These are phyloP conservation scores for Drosophila birchii DNA, from an alignment of 2,888 invertebrate species.

Conservation along the genomic window DNA sequence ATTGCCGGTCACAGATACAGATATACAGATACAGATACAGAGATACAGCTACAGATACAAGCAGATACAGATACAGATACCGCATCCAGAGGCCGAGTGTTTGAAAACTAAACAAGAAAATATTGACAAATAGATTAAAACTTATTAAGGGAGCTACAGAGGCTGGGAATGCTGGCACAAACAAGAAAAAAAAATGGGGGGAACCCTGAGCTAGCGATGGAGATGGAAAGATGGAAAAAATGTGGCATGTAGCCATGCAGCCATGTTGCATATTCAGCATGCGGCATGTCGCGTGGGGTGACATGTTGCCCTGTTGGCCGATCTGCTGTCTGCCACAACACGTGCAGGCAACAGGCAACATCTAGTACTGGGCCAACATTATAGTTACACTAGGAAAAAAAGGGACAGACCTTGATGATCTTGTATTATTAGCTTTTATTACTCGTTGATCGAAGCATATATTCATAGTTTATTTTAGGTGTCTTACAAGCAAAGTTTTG, in stretches of 20 bases:
- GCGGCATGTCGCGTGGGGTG: slow-evolving; percentile 75
- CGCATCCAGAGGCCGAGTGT: slow-evolving; percentile 51
- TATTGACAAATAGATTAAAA: slow-evolving; percentile 81
- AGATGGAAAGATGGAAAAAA: slow-evolving; percentile 5
- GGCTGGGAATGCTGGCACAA: slow-evolving; percentile 36
- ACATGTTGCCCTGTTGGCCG: slow-evolving; percentile 67
- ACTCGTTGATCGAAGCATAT: too few species aligned
- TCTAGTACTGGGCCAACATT: slow-evolving; percentile 2
- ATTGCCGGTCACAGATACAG: slow-evolving; percentile 17
- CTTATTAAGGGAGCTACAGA: slow-evolving; percentile 65
- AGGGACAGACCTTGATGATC: neutral
- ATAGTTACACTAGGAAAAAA: neutral
- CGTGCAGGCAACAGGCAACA: slow-evolving; percentile 51
- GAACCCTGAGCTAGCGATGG: neutral
- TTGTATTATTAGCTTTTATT: too few species aligned
- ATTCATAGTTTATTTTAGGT: too few species aligned
- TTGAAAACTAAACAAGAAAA: slow-evolving; percentile 76
- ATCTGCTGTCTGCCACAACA: slow-evolving; percentile 48
- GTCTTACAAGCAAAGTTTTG: too few species aligned
- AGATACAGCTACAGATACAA: slow-evolving; percentile 13
- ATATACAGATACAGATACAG: slow-evolving; percentile 18
- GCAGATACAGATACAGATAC: slow-evolving; percentile 30
- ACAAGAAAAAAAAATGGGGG: slow-evolving; percentile 12
- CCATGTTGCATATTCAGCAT: slow-evolving; percentile 34
- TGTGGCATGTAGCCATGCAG: slow-evolving; percentile 31